Base-by-base conservation (phyloP, 2,888 invertebrate genomes). In the Drosophila multiciliata region DNA sequence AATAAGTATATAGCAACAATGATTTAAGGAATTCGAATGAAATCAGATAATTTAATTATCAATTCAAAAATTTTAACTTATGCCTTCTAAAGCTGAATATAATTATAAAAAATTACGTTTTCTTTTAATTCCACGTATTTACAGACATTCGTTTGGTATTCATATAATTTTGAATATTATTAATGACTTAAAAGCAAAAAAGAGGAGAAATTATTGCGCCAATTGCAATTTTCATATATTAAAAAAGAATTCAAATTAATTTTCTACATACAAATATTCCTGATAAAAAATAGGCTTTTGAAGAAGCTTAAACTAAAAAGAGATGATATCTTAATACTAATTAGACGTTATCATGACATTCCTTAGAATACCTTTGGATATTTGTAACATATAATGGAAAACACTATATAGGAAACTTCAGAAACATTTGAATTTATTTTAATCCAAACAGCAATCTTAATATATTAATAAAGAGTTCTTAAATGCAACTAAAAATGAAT, bases 21-120 rank as follows among this genome's bases (percentile, higher is more conserved):
- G 1, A 20, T 42, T 12, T 20, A 0, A 7, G 1, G 6, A 12
- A 42, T 20, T 12, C 2, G 0, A 20, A 20, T 20, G 2, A 11
- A 5, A 2, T 11, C 11, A 20, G 0, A 6, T 6, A 6, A 0
- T 42, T n/a, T 11, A 42, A 1, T n/a, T 11, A 11, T 1, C 6
- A 42, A 45, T 20, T 45, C 7, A 12, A 12, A n/a, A n/a, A n/a
- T n/a, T n/a, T n/a, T n/a, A n/a, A n/a, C n/a, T n/a, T n/a, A 20
- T 5, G 7, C 20, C 20, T 45, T 3, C 7, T 20, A 20, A 42
- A 7, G 11, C n/a, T 20, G 0, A 11, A 20, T 0, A 3, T 12
- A 1, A 4, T 6, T 0, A 6, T n/a, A 1, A 42, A 42, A 42
- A 3, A 7, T 42, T 3, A 9, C 9, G n/a, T 0, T 20, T 3